Evolutionary conservation across 2,113 vertebrate genomes (phyloP).

Genomic region (Ploceus nigricollis): DNA sequence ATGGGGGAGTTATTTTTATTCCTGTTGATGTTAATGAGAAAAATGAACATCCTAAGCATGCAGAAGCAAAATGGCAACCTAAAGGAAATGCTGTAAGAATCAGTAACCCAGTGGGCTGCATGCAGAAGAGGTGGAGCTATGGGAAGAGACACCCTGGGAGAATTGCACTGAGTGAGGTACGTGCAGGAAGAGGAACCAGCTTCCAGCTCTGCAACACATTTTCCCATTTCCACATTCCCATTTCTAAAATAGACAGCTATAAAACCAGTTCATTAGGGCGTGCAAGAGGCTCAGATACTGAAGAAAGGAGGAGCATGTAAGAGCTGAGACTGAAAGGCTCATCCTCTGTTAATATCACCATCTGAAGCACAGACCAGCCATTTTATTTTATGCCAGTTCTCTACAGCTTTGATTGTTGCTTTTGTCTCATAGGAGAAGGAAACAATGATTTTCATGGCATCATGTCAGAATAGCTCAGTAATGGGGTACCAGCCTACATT

Average conservation of each 20-base stretch:
- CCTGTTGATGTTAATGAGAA: neutral
- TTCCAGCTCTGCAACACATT: neutral
- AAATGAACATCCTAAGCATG: neutral
- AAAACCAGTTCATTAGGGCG: neutral
- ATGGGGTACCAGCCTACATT: neutral
- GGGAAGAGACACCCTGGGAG: neutral
- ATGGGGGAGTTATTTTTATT: neutral
- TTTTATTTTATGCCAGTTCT: neutral
- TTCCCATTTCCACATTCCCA: neutral
- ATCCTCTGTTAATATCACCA: neutral
- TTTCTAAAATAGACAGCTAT: neutral
- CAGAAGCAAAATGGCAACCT: neutral
- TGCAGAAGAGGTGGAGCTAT: neutral
- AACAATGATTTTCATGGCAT: neutral
- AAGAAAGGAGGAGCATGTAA: neutral
- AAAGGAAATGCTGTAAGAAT: neutral
- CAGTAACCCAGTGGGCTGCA: neutral
- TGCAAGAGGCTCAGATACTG: neutral
- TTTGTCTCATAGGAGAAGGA: neutral
- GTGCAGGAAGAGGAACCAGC: neutral
- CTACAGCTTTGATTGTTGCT: neutral
- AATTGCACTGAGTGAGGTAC: neutral
- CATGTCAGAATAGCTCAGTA: neutral
- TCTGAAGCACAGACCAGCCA: fast-evolving
- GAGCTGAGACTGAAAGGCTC: neutral